Base-by-base conservation (phyloP, 2,797 vertebrate species). In the Clangula hyemalis region DNA sequence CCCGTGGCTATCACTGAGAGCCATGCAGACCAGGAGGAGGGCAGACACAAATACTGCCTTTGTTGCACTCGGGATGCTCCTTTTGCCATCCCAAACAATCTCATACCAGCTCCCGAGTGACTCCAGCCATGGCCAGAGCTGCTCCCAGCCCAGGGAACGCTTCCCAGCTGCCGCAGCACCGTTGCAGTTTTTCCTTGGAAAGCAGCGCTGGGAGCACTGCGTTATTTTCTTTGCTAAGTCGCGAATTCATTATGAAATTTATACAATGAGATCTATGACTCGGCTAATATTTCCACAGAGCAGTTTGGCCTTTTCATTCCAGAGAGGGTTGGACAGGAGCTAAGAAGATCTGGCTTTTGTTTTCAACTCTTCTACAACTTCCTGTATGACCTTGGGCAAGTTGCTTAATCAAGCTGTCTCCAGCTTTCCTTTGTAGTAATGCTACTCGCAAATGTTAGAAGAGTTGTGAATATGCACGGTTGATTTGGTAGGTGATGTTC, bases 291-390 rank as follows among this genome's bases (percentile, higher is more conserved):
- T 89, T 90, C 72, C 86, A 88, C 66, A 62, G n/a, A n/a, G 43
- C 81, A 86, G 73, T 95, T 95, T 91, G 78, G 83, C 43, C 88
- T 89, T 96, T 97, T 97, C 75, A 93, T 97, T 96, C 87, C 79
- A 91, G 88, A 86, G 74, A 89, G 87, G 65, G 81, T 16, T 91
- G 93, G 93, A 94, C 89, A 91, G 90, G 82, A 95, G 94, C 65
- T 95, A 24, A 94, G 91, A 97, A 89, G 96, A 94, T 96, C 94
- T 97, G 95, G 93, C 96, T 96, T 97, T 96, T 97, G 95, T 97
- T 97, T 95, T 82, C 84, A 84, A 36, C 92, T 96, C 93, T 95
- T 94, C 96, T 97, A 96, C 92, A 96, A 97, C 96, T 96, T 97
- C 96, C 96, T 96, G 90, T 94, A 96, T 95, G 93, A 96, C 94